Conservation (phyloP, 2,888 invertebrate species). For the Sylvicola fuscatus region DNA sequence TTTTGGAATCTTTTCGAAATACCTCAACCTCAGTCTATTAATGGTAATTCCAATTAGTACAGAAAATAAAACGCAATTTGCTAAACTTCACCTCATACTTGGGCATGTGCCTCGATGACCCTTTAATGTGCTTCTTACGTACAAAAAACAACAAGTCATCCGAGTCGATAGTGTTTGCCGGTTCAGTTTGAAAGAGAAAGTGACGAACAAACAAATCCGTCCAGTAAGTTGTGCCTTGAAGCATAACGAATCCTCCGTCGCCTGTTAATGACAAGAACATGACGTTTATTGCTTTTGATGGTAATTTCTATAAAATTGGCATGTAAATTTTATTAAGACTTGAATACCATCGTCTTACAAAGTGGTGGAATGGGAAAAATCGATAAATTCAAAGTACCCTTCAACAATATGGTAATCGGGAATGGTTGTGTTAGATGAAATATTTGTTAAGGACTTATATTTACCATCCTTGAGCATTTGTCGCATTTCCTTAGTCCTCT, state of each 20-base stretch:
- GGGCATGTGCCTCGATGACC: slow-evolving; percentile 67
- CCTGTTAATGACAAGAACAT: slow-evolving; percentile 26
- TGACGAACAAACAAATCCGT: slow-evolving; percentile 86
- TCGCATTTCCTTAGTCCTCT: slow-evolving; percentile 77
- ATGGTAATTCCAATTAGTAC: slow-evolving; percentile 4
- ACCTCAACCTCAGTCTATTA: slow-evolving; percentile 86
- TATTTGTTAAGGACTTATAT: too few species aligned
- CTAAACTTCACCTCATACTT: slow-evolving; percentile 55
- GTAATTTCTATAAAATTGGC: not conserved
- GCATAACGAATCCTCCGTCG: slow-evolving; percentile 78
- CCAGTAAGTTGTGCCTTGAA: slow-evolving; percentile 89
- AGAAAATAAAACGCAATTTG: not conserved
- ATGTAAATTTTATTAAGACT: not conserved
- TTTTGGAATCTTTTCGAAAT: slow-evolving; percentile 90
- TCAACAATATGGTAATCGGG: too few species aligned
- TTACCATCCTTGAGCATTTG: slow-evolving; percentile 73
- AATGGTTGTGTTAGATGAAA: too few species aligned
- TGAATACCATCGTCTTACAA: not conserved
- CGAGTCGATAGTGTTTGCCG: slow-evolving; percentile 54
- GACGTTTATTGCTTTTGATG: slow-evolving; percentile 4
- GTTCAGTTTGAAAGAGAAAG: slow-evolving; percentile 78
- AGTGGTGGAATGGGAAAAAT: not conserved
- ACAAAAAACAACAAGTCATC: slow-evolving; percentile 94
- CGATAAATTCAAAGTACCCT: not conserved
- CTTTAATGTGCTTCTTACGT: slow-evolving; percentile 75